A percentile compares a stretch with the other conserved stretches of the same genome.
Evolutionary conservation across 1,140 invertebrate genomes (phyloP).

Genomic region (roundworm (Caenorhabditis elegans)): WBcel235 BX284606.5:8014501-8015000

Average conservation of each 20-base stretch:
- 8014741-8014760: too few relatives aligned
- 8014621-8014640: too few relatives aligned
- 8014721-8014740: not conserved
- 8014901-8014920: not conserved
- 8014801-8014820: too few relatives aligned
- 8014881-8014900: not conserved
- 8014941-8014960: not conserved
- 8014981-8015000: not conserved
- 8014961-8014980: not conserved
- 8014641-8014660: too few relatives aligned
- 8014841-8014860: constrained; percentile 28
- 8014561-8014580: not conserved
- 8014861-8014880: not conserved
- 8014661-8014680: too few relatives aligned
- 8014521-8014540: not conserved
- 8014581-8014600: not conserved
- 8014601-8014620: not conserved
- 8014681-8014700: not conserved
- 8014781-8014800: too few relatives aligned
- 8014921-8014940: not conserved
- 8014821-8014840: constrained; percentile 19
- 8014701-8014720: not conserved
- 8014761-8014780: too few relatives aligned
- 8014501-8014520: not conserved
- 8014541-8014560: not conserved